These are phyloP conservation scores for Huso huso DNA, from an alignment of 2,797 vertebrate genomes.

Conservation along the genomic window DNA sequence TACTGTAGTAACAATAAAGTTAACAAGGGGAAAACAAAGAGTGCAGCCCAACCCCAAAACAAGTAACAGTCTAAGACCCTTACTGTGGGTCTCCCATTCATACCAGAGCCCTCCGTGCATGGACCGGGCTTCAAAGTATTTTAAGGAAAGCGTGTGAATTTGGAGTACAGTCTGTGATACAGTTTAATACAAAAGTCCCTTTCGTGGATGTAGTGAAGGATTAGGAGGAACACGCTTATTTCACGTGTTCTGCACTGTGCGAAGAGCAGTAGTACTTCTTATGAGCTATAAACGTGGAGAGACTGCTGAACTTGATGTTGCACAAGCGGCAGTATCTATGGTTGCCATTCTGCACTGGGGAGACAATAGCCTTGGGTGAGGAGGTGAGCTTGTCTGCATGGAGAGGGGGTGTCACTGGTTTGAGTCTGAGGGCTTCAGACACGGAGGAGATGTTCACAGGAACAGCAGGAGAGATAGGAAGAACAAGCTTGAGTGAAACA, in stretches of 20 bases:
- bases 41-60: slow-evolving; percentile 27
- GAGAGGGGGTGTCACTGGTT: slow-evolving; percentile 30
- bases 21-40: slow-evolving; percentile 21
- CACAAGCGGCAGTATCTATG: slow-evolving; percentile 87
- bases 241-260: slow-evolving; percentile 89
- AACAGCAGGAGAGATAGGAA: slow-evolving; percentile 46
- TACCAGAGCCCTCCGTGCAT: too few species aligned
- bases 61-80: slow-evolving; percentile 55
- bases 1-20: slow-evolving; percentile 52
- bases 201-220: not conserved
- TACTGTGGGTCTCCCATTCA: too few species aligned
- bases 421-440: slow-evolving; percentile 52
- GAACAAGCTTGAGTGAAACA: slow-evolving; percentile 38
- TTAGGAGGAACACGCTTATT: slow-evolving; percentile 48
- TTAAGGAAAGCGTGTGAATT: too few species aligned
- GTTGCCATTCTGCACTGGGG: slow-evolving; percentile 74
- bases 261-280: slow-evolving; percentile 99
- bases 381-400: slow-evolving; percentile 58
- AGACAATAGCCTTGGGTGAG: slow-evolving; percentile 46
- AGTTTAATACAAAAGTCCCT: slow-evolving; percentile 5
- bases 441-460: slow-evolving; percentile 56
- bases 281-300: slow-evolving; percentile 95
- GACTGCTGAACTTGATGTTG: slow-evolving; percentile 96
- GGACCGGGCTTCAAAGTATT: too few species aligned
- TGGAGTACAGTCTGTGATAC: not conserved